Evolutionary conservation across 1,140 invertebrate species (phyloP).

Genomic region (Lepidurus couesii): DNA sequence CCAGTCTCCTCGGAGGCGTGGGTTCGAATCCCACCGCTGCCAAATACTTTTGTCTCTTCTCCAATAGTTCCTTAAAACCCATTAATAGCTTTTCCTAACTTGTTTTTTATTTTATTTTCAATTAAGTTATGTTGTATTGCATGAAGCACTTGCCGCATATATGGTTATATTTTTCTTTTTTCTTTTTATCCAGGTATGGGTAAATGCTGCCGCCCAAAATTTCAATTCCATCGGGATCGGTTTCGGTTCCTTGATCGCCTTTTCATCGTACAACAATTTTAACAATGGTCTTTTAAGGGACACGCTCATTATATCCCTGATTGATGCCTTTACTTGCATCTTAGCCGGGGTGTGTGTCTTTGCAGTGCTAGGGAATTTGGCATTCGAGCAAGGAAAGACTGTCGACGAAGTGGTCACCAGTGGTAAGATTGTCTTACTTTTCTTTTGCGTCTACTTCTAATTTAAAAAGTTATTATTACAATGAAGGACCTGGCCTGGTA

Average conservation of each 20-base stretch:
- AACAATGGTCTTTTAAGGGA: slow-evolving; percentile 83
- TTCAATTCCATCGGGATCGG: slow-evolving; percentile 89
- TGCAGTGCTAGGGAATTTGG: slow-evolving; percentile 79
- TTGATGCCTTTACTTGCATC: slow-evolving; percentile 76
- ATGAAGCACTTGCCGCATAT: slow-evolving; percentile 30
- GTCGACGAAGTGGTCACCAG: slow-evolving; percentile 76
- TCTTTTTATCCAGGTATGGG: slow-evolving; percentile 63
- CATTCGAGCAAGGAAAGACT: slow-evolving; percentile 66
- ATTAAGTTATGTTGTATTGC: slow-evolving; percentile 31
- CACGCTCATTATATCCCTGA: slow-evolving; percentile 69
- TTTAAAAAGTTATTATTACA: slow-evolving; percentile 2
- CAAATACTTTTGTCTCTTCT: background rate
- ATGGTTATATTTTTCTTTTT: background rate
- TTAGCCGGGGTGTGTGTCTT: slow-evolving; percentile 82
- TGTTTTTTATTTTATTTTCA: slow-evolving; percentile 31
- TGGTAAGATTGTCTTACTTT: slow-evolving; percentile 54
- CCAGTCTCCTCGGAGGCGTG: too few species aligned
- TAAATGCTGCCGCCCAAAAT: slow-evolving; percentile 84
- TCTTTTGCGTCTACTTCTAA: background rate
- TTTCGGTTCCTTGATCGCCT: slow-evolving; percentile 88
- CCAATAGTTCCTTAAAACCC: background rate
- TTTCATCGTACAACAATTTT: slow-evolving; percentile 90
- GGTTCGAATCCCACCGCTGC: too few species aligned
- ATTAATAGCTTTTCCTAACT: slow-evolving; percentile 13
- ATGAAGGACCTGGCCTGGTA: slow-evolving; percentile 72